Evolutionary conservation across 2,797 vertebrate genomes (phyloP).

Genomic region (Lophotriccus pileatus): DNA sequence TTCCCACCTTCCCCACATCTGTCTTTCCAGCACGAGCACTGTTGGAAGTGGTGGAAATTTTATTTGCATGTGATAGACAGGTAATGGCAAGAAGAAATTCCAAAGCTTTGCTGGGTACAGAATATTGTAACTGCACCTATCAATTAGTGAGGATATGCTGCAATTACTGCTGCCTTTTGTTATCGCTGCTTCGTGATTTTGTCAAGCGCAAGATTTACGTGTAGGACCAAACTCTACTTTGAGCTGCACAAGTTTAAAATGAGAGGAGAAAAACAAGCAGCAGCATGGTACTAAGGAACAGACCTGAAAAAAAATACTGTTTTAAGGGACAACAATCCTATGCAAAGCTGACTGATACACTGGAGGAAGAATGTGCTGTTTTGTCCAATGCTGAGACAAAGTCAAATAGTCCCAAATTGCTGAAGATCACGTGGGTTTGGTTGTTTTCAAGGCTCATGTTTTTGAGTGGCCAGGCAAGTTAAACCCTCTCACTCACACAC

Average conservation of each 20-base stretch:
- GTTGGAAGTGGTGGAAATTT: not conserved
- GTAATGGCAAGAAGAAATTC: not conserved
- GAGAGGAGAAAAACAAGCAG: not conserved
- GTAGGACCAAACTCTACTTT: not conserved
- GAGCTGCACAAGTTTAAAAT: not conserved
- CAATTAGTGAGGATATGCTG: not conserved
- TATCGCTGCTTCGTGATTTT: not conserved
- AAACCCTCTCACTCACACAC: not conserved
- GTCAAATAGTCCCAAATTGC: not conserved
- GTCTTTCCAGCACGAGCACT: not conserved
- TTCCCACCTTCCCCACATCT: not conserved
- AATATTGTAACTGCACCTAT: not conserved
- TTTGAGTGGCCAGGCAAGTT: not conserved
- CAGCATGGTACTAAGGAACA: not conserved
- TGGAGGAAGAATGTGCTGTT: not conserved
- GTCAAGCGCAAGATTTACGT: not conserved
- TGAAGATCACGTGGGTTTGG: not conserved
- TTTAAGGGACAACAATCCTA: not conserved
- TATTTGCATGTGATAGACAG: not conserved
- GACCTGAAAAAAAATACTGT: not conserved
- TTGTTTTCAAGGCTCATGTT: not conserved
- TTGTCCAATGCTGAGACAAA: not conserved
- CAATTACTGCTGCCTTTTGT: not conserved
- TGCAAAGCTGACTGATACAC: not conserved
- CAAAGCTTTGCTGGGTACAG: not conserved